Percentiles rank a stretch among this genome's conserved stretches.
These are phyloP conservation scores for Takifugu flavidus DNA, from an alignment of 2,113 vertebrate genomes.

Conservation along the genomic window DNA sequence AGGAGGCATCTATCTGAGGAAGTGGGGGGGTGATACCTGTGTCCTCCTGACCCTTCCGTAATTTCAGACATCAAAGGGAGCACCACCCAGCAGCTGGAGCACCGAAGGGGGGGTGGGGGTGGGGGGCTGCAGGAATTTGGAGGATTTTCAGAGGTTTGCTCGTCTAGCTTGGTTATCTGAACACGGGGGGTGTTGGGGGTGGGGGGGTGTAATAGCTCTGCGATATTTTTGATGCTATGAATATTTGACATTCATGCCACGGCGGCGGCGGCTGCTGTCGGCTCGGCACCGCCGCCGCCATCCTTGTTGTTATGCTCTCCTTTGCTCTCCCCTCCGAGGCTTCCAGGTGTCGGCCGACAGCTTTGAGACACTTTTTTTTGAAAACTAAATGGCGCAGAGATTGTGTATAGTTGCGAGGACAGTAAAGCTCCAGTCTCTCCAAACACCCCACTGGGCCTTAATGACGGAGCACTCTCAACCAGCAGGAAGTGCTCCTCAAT, in stretches of 20 bases:
- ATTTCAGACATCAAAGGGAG: constrained; percentile 73
- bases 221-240: constrained; percentile 75
- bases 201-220: constrained; percentile 65
- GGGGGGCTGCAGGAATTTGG: constrained; percentile 58
- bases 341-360: constrained; percentile 42
- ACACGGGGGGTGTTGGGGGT: constrained; percentile 51
- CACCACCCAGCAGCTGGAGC: constrained; percentile 49
- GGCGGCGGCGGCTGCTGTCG: constrained; percentile 39
- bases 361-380: constrained; percentile 29
- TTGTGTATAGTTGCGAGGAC: constrained; percentile 37
- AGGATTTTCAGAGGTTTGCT: constrained; percentile 73
- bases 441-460: constrained; percentile 17
- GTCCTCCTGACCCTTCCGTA: constrained; percentile 53
- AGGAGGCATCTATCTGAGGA: constrained; percentile 56
- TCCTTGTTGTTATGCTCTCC: constrained; percentile 45
- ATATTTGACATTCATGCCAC: constrained; percentile 74
- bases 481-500: constrained; percentile 29
- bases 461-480: constrained; percentile 30
- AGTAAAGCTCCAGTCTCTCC: constrained; percentile 35
- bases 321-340: constrained; percentile 35
- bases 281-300: constrained; percentile 35
- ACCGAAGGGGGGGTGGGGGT: constrained; percentile 4
- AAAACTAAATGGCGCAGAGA: constrained; percentile 1
- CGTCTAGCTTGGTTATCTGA: constrained; percentile 65
- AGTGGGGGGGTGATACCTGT: constrained; percentile 46